Evolutionary conservation across 2,113 vertebrate genomes (phyloP).

Genomic region (Pitta sordida): DNA sequence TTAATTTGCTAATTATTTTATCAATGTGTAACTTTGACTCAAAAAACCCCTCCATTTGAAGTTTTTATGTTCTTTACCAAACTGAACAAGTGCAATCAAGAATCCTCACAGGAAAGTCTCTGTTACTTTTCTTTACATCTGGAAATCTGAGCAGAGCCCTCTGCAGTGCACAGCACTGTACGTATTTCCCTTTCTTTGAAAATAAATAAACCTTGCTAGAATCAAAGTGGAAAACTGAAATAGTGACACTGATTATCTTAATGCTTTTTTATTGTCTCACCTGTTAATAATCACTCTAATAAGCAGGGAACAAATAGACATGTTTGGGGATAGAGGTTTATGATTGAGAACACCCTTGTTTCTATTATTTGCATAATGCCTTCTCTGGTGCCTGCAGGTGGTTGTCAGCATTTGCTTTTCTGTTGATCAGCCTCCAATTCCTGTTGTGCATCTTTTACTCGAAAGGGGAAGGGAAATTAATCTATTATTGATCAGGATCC

Average conservation of each 20-base stretch:
- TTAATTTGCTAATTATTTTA: background rate
- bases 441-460: constrained; percentile 3
- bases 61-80: background rate
- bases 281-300: background rate
- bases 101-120: background rate
- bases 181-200: background rate
- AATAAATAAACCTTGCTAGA: background rate
- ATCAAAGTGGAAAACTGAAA: background rate
- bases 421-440: constrained; percentile 1
- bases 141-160: background rate
- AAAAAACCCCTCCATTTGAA: background rate
- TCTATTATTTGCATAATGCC: background rate
- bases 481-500: constrained; percentile 37
- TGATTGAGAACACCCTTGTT: background rate
- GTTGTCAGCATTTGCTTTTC: background rate
- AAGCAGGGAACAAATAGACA: background rate
- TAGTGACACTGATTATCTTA: background rate
- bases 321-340: background rate
- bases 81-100: background rate
- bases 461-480: constrained; percentile 1
- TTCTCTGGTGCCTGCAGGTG: background rate
- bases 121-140: background rate
- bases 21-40: background rate
- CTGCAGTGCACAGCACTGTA: background rate
- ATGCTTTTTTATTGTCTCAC: background rate